phyloP scores from a whole-genome alignment of 2,888 invertebrate genomes.

The Busseola fusca region DNA sequence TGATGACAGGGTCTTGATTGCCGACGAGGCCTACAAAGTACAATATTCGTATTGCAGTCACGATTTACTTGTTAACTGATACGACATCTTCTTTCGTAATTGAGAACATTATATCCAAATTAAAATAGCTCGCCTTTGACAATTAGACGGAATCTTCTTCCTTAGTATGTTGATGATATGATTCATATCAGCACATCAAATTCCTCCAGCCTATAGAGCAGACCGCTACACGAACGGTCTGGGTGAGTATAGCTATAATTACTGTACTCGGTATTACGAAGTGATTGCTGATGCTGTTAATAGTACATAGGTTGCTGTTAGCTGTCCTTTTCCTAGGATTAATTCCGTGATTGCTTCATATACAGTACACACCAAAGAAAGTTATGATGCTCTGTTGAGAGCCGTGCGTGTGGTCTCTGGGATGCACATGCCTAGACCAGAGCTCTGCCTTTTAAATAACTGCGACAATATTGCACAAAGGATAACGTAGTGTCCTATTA shows the following conservation, averaged over 20 bases:
- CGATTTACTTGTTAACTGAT: conserved; percentile 48
- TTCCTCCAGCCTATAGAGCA: conserved; percentile 25
- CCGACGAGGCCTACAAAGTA: conserved; percentile 40
- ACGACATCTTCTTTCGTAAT: conserved; percentile 15
- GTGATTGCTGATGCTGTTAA: conserved; percentile 44
- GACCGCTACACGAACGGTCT: conserved; percentile 47
- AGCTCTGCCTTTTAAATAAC: conserved; percentile 32
- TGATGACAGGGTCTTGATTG: conserved; percentile 70
- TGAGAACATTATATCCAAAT: conserved; percentile 14
- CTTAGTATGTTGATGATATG: conserved; percentile 15
- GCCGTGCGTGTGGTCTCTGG: conserved; percentile 54
- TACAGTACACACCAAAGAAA: conserved; percentile 24
- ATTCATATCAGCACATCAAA: conserved; percentile 29
- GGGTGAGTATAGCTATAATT: conserved; percentile 47
- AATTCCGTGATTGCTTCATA: conserved; percentile 23
- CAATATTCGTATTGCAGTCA: conserved; percentile 31
- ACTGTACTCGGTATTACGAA: conserved; percentile 39
- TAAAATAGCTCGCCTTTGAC: neutral
- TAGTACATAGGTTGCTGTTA: conserved; percentile 41
- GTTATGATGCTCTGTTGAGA: conserved; percentile 40
- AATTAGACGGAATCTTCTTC: conserved; percentile 15
- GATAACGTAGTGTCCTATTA: conserved; percentile 32
- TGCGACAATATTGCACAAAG: conserved; percentile 34
- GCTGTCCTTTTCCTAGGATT: conserved; percentile 37
- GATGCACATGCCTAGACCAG: conserved; percentile 24